Evolutionary conservation across 1,140 invertebrate genomes (phyloP), one percentile per base, ranked within the genome.

Genomic region (Drosophila pachea): DNA sequence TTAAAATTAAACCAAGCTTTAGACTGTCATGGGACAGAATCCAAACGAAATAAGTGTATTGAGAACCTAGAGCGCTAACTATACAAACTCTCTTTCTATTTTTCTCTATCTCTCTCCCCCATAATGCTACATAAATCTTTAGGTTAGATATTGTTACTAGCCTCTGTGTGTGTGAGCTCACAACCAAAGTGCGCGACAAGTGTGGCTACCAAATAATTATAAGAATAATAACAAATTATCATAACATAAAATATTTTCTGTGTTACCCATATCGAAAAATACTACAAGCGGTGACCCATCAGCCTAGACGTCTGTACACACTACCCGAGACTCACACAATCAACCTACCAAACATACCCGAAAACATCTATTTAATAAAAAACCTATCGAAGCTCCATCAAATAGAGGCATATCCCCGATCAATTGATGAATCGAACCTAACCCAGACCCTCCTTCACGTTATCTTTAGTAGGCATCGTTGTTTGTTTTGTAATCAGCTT

Each of bases 121-220:
- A 71, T 73, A 71, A 88, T 77, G 76, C 76, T 82, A 49, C 58
- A 63, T 75, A 56, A 73, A 84, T 62, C 78, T 88, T 72, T 88
- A 88, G 86, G 86, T 88, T 88, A 88, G 78, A 81, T 68, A 87
- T 74, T 83, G 69, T 87, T 84, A 74, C 78, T 79, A 86, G 74
- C 76, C 74, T 43, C 40, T 40, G 38, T 56, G 40, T 64, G 54
- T 48, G 50, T 52, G 52, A 53, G 36, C 63, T 54, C 35, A 68
- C 65, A 50, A 49, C 67, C 32, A 65, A 47, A 64, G 47, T 49
- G 33, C 59, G 61, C 73, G 61, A 60, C 64, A 73, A 68, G 52
- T 50, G 59, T 45, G 49, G 49, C 29, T 54, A 67, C 49, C 63
- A 77, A 42, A 58, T 47, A 69, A 61, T 52, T 58, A 43, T 54